phyloP scores from a whole-genome alignment of 2,888 invertebrate genomes.

The Rhogogaster chlorosoma region DNA sequence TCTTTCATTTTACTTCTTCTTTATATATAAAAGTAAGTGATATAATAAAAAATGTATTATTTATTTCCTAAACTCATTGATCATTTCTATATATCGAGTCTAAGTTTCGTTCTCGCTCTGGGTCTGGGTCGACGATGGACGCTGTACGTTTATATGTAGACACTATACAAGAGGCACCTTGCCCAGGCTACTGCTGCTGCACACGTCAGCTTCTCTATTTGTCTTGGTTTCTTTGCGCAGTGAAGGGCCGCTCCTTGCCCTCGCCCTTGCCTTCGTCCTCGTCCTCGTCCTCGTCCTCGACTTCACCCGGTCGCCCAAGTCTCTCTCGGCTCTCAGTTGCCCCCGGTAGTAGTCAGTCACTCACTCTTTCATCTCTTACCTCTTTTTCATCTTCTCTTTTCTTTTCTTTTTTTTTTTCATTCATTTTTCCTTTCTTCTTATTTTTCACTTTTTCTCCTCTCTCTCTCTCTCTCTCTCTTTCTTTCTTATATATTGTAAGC shows the following conservation, averaged over 20 bases:
- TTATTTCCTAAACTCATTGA: neutral
- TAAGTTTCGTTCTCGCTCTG: neutral
- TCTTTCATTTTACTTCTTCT: too few species aligned
- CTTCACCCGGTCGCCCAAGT: neutral
- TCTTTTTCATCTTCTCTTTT: neutral
- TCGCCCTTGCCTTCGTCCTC: constrained; percentile 28
- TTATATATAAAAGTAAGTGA: neutral
- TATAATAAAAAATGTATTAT: neutral
- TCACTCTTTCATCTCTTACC: constrained; percentile 32
- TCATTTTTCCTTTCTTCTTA: too few species aligned
- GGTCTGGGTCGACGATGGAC: constrained; percentile 9
- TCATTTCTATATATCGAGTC: neutral
- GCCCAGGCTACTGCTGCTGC: constrained; percentile 19
- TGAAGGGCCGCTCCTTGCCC: constrained; percentile 34
- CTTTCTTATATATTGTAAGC: constrained; percentile 41
- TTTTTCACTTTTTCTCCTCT: neutral
- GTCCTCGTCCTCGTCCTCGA: constrained; percentile 29
- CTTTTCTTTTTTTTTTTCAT: neutral
- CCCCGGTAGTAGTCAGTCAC: constrained; percentile 25
- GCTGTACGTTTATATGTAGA: neutral
- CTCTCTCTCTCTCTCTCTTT: constrained; percentile 44
- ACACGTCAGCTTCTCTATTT: constrained; percentile 30
- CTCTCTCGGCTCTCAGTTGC: neutral
- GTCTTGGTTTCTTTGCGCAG: constrained; percentile 24
- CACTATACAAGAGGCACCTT: constrained; percentile 25